phyloP scores from a whole-genome alignment of 1,140 invertebrate species.

The Halesus radiatus region DNA sequence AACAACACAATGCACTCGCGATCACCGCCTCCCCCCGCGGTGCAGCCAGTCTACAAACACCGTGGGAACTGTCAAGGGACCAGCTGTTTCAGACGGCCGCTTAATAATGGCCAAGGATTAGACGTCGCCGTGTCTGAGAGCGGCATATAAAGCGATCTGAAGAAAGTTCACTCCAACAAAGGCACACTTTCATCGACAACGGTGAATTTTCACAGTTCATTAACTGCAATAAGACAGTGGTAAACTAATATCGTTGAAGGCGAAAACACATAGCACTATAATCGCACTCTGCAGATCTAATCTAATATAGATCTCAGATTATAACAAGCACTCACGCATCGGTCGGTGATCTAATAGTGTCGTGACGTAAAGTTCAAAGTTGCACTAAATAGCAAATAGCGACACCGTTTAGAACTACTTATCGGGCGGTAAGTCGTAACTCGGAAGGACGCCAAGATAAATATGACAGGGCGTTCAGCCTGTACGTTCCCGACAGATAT shows the following conservation, averaged over 20 bases:
- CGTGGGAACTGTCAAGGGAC: no score
- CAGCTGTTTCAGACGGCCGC: no score
- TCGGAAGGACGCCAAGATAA: conserved; percentile 5
- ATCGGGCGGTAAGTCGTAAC: not conserved
- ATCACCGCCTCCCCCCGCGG: not conserved
- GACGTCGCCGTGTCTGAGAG: no score
- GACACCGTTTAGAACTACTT: not conserved
- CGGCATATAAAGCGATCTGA: no score
- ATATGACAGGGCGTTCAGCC: not conserved
- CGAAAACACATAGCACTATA: not conserved
- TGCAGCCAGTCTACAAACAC: not conserved
- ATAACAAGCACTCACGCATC: conserved; percentile 21
- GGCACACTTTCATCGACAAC: no score
- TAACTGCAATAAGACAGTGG: no score
- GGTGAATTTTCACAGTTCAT: no score
- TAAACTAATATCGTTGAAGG: no score
- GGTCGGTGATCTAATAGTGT: conserved; percentile 37
- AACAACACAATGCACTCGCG: conserved; percentile 10
- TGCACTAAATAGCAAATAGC: conserved; percentile 3
- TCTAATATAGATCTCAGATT: not conserved
- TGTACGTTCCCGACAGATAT: not conserved
- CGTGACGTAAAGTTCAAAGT: conserved; percentile 21
- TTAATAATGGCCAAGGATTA: no score
- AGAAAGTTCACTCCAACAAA: no score
- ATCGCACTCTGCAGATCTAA: not conserved